A percentile compares a stretch with the other conserved stretches of the same genome.
phyloP scores from a whole-genome alignment of 2,113 vertebrate genomes.

The Calidris pygmaea region DNA sequence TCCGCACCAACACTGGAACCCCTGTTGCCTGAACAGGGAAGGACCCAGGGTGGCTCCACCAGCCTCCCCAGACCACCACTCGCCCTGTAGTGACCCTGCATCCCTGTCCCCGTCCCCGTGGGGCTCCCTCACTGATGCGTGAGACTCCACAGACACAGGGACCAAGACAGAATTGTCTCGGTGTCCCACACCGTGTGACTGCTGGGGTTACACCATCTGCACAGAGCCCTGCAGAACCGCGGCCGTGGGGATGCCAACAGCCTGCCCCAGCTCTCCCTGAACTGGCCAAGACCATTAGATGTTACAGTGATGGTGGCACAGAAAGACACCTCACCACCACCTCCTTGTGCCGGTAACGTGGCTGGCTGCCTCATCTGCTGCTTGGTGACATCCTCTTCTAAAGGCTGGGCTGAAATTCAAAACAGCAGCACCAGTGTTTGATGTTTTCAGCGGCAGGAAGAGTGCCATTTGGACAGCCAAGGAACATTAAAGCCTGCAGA shows the following conservation, averaged over 20 bases:
- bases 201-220: neutral
- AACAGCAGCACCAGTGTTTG: neutral
- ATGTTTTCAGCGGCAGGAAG: neutral
- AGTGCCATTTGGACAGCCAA: neutral
- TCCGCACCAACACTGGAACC: neutral
- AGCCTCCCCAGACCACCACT: neutral
- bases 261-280: neutral
- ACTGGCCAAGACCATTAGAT: neutral
- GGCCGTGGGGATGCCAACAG: neutral
- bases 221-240: neutral
- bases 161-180: neutral
- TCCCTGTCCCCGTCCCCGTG: fast-evolving
- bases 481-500: neutral
- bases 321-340: neutral
- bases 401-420: neutral
- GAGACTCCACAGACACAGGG: neutral
- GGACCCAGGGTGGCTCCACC: neutral
- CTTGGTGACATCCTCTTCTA: neutral
- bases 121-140: neutral
- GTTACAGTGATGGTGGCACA: fast-evolving
- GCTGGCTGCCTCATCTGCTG: neutral
- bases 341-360: neutral
- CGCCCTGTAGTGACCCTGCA: neutral
- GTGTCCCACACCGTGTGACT: fast-evolving
- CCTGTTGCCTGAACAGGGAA: neutral